phyloP scores from a whole-genome alignment of 2,888 invertebrate genomes.

The Hemistola chrysoprasaria region DNA sequence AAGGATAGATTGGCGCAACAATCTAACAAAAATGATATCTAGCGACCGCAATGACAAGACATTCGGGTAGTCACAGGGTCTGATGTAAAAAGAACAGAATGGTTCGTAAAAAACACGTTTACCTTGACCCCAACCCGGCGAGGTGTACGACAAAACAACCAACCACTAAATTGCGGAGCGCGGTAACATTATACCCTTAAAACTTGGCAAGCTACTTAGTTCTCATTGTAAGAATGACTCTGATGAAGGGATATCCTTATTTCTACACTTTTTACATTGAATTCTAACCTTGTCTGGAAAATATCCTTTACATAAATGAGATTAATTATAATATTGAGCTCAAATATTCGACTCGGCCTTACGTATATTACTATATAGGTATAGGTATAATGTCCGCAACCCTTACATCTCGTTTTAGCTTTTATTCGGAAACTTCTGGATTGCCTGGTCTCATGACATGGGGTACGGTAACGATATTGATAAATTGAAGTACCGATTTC shows the following conservation, averaged over 20 bases:
- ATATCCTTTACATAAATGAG: no score
- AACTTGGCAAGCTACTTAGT: slow-evolving; percentile 9
- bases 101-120: slow-evolving; percentile 39
- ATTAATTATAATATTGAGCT: no score
- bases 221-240: background rate
- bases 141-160: slow-evolving; percentile 27
- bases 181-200: slow-evolving; percentile 23
- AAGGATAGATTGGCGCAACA: no score
- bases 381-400: no score
- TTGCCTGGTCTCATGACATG: no score
- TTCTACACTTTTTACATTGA: background rate
- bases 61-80: slow-evolving; percentile 26
- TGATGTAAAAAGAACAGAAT: slow-evolving; percentile 27
- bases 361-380: no score
- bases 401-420: no score
- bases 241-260: slow-evolving; percentile 9
- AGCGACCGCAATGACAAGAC: slow-evolving; percentile 11
- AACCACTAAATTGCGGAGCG: slow-evolving; percentile 22
- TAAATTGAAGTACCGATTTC: no score
- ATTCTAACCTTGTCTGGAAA: background rate
- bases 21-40: no score
- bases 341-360: no score
- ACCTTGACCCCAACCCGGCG: slow-evolving; percentile 41
- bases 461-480: no score
- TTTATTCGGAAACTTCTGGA: no score